Conservation (phyloP, 2,888 invertebrate species). For the Apoda limacodes region DNA sequence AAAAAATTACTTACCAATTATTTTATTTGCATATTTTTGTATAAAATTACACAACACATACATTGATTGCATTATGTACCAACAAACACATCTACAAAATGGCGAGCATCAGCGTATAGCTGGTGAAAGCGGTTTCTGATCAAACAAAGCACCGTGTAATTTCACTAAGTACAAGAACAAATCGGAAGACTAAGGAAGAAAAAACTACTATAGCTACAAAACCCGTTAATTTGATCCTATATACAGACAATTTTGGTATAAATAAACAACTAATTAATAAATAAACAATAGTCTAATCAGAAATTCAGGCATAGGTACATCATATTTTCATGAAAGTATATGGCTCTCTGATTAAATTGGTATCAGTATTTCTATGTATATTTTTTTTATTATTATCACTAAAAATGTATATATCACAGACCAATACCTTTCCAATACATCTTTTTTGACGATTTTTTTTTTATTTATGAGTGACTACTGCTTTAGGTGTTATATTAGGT, state of each 20-base stretch:
- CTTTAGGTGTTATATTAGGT: no score
- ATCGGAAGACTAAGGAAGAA: constrained; percentile 55
- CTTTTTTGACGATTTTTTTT: no score
- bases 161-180: constrained; percentile 55
- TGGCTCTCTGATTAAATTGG: no score
- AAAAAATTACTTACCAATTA: constrained; percentile 12
- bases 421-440: no score
- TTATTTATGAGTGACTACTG: no score
- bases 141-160: constrained; percentile 46
- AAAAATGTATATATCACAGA: no score
- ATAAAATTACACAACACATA: constrained; percentile 60
- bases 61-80: constrained; percentile 46
- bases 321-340: no score
- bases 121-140: constrained; percentile 29
- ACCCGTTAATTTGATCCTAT: constrained; percentile 45
- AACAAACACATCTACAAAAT: constrained; percentile 53
- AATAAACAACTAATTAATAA: constrained; percentile 62
- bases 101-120: constrained; percentile 45
- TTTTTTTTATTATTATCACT: no score
- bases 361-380: no score
- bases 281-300: constrained; percentile 67
- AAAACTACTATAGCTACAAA: constrained; percentile 48
- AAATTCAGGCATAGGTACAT: no score
- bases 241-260: constrained; percentile 49
- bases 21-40: constrained; percentile 64